Conservation (phyloP, 2,797 vertebrate genomes). For the Alexandromys oeconomus region DNA sequence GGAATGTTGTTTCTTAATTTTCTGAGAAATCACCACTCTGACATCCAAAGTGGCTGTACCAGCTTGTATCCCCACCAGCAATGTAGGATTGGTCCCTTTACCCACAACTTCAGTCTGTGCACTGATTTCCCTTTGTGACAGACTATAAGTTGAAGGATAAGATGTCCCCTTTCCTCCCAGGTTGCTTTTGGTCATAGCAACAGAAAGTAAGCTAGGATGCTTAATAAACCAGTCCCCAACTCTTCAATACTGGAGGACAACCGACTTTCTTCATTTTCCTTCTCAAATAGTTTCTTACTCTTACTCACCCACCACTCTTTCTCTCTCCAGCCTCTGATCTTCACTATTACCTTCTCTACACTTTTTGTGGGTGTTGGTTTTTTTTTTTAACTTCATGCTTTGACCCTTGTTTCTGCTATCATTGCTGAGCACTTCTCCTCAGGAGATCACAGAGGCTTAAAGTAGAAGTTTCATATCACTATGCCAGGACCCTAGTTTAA, state of each 20-base stretch:
- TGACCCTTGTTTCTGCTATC: background rate
- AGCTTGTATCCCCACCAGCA: no score
- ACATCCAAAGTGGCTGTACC: no score
- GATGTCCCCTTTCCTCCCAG: no score
- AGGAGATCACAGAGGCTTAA: background rate
- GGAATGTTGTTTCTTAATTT: no score
- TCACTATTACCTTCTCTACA: background rate
- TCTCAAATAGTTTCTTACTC: background rate
- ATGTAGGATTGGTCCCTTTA: no score
- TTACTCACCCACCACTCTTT: background rate
- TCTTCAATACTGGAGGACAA: background rate
- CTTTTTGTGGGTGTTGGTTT: background rate
- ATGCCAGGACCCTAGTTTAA: background rate
- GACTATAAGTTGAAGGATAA: background rate
- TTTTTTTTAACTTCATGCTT: background rate
- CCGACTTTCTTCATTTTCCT: background rate
- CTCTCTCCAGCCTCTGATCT: background rate
- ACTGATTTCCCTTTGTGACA: background rate
- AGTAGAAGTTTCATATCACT: background rate
- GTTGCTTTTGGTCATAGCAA: background rate
- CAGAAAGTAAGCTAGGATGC: no score
- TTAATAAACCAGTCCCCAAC: background rate
- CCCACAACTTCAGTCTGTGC: background rate
- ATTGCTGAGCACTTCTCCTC: background rate
- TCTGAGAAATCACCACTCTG: no score